Conservation (phyloP, 1,140 invertebrate species). For the Stegodyphus dumicola region DNA sequence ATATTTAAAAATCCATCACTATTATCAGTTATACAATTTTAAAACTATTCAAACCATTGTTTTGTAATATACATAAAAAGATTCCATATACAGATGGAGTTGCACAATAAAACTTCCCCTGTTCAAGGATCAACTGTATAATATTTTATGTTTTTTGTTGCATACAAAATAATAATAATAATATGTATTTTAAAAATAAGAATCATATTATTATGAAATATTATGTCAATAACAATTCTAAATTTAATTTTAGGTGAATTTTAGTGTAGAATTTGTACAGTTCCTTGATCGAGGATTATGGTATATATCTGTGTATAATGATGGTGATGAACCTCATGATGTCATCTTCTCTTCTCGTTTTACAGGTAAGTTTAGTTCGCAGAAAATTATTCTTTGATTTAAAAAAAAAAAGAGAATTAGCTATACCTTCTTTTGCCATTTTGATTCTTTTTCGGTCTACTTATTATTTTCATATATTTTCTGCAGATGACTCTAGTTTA, state of each 20-base stretch:
- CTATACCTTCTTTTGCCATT: not conserved
- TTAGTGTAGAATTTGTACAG: conserved; percentile 73
- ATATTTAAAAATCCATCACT: too few species aligned
- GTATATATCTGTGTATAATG: conserved; percentile 96
- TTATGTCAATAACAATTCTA: not conserved
- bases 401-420: not conserved
- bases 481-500: conserved; percentile 63
- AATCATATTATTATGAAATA: too few species aligned
- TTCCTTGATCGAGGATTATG: conserved; percentile 92
- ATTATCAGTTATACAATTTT: too few species aligned
- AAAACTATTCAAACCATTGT: too few species aligned
- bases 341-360: conserved; percentile 77
- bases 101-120: too few species aligned
- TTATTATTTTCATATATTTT: not conserved
- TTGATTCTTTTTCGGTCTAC: not conserved
- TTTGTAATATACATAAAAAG: too few species aligned
- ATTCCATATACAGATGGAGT: too few species aligned
- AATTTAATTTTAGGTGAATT: conserved; percentile 26
- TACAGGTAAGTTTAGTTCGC: conserved; percentile 58
- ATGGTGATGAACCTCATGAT: conserved; percentile 87
- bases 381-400: not conserved
- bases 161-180: too few species aligned
- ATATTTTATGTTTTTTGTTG: too few species aligned
- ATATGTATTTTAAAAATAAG: too few species aligned
- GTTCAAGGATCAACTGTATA: too few species aligned